These are phyloP conservation scores for Fulmarus glacialis DNA, from an alignment of 2,113 vertebrate genomes.

Conservation along the genomic window DNA sequence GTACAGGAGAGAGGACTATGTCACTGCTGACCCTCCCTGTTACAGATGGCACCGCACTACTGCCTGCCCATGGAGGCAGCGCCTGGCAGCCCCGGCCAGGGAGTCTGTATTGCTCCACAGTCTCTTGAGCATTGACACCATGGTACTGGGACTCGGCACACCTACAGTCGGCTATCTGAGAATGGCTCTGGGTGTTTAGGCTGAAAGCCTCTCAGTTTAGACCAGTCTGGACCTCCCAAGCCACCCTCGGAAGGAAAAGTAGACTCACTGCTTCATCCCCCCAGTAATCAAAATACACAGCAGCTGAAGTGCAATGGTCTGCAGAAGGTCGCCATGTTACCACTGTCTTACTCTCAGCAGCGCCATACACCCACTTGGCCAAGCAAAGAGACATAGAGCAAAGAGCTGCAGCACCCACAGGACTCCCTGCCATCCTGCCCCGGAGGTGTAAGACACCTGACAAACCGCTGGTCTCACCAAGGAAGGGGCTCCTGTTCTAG, in stretches of 20 bases:
- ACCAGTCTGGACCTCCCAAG: background rate
- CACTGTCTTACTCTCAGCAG: background rate
- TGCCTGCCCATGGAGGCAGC: background rate
- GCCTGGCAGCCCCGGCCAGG: background rate
- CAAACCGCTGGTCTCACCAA: background rate
- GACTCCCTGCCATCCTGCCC: too few species aligned
- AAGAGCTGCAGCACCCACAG: background rate
- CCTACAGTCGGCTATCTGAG: fast-evolving
- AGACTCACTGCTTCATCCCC: background rate
- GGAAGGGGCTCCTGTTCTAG: background rate
- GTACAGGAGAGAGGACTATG: background rate
- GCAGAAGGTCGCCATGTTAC: background rate
- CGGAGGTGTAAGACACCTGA: fast-evolving
- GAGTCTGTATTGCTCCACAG: fast-evolving
- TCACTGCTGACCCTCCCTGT: background rate
- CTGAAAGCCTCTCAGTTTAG: background rate
- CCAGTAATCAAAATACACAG: background rate
- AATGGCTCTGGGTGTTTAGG: background rate
- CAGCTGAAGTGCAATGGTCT: background rate
- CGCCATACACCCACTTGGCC: fast-evolving
- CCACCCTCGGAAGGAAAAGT: background rate
- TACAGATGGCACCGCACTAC: background rate
- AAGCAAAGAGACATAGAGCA: too few species aligned
- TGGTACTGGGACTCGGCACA: fast-evolving
- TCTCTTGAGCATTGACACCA: fast-evolving